Evolutionary conservation across 2,888 invertebrate genomes (phyloP).

Genomic region (Synergus itoensis): DNA sequence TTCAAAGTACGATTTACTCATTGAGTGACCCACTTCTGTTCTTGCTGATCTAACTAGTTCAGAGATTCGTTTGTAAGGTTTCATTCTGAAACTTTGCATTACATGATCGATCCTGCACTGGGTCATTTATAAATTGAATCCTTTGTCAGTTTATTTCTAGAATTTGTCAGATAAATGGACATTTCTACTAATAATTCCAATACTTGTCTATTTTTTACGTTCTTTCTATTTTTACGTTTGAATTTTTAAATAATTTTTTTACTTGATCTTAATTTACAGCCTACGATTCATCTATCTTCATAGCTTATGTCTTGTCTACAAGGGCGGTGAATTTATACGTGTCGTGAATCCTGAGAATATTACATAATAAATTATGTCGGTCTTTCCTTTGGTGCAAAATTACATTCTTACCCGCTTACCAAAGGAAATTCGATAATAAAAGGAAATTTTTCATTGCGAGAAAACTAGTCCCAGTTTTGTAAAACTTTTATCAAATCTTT

Average conservation of each 20-base stretch:
- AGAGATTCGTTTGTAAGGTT: constrained; percentile 3
- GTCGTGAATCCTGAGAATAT: constrained; percentile 51
- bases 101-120: background rate
- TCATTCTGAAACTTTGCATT: constrained; percentile 20
- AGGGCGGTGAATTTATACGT: constrained; percentile 45
- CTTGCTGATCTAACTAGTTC: background rate
- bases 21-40: constrained; percentile 17
- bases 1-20: background rate
- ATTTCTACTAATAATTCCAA: background rate
- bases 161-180: background rate
- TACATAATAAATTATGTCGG: constrained; percentile 53
- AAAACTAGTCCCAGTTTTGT: background rate
- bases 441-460: background rate
- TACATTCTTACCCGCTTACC: constrained; percentile 43
- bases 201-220: too few relatives aligned
- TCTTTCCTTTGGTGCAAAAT: constrained; percentile 52
- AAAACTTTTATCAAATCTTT: background rate
- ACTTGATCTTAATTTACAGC: background rate
- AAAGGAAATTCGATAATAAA: background rate
- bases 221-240: background rate
- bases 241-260: background rate
- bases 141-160: background rate
- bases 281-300: constrained; percentile 39
- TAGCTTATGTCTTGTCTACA: constrained; percentile 35
- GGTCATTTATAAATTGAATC: background rate